Evolutionary conservation across 2,113 vertebrate species (phyloP).

Genomic region (Platysteira castanea): DNA sequence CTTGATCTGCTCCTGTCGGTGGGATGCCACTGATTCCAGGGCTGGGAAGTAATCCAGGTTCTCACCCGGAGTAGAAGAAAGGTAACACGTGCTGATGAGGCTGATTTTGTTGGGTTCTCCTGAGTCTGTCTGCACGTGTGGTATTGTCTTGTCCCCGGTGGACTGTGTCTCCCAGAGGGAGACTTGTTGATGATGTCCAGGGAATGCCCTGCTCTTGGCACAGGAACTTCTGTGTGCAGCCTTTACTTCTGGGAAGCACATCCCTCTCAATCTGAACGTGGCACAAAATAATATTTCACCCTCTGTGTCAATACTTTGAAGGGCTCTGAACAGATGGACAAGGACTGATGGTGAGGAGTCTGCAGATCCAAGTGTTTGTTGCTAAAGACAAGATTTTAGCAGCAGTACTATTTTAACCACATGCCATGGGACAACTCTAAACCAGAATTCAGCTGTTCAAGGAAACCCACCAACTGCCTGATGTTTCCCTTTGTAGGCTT

Average conservation of each 20-base stretch:
- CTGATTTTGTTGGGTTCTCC: neutral
- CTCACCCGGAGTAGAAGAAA: neutral
- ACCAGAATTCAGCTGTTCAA: neutral
- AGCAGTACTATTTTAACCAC: neutral
- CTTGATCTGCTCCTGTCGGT: neutral
- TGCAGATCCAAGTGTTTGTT: neutral
- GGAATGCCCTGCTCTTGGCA: neutral
- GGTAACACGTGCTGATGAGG: neutral
- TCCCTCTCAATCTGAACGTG: neutral
- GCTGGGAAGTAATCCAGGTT: neutral
- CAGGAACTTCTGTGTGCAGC: neutral
- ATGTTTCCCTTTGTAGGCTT: neutral
- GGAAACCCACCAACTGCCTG: neutral
- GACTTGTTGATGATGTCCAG: neutral
- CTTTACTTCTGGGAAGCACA: neutral
- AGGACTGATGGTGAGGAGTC: neutral
- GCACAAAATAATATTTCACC: neutral
- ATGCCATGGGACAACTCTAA: neutral
- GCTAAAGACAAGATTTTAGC: neutral
- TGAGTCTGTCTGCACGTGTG: neutral
- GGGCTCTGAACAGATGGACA: neutral
- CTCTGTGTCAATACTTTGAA: neutral
- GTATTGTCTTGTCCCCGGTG: accelerated
- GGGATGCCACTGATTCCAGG: neutral
- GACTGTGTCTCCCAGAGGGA: no score